A percentile compares a stretch with the other conserved stretches of the same genome.
phyloP scores from a whole-genome alignment of 2,797 vertebrate genomes.

The Nothura maculosa region DNA sequence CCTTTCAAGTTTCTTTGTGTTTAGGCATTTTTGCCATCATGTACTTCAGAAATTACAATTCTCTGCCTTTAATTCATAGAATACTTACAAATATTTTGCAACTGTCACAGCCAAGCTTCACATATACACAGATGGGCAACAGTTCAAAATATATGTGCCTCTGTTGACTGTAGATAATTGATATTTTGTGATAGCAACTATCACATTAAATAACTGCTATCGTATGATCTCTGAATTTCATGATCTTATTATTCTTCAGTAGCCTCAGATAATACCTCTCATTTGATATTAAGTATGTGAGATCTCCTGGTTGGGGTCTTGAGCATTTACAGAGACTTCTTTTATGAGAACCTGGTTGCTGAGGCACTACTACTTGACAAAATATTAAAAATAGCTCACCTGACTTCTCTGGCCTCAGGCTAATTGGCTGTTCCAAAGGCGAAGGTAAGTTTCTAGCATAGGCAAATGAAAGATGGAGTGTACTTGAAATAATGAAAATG shows the following conservation, averaged over 20 bases:
- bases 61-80: conserved; percentile 18
- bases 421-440: fast-evolving
- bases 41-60: conserved; percentile 45
- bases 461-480: not conserved
- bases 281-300: not conserved
- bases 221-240: not conserved
- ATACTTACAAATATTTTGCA: conserved; percentile 56
- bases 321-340: not conserved
- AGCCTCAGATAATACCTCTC: not conserved
- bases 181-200: not conserved
- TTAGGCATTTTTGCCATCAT: conserved; percentile 64
- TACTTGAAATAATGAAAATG: not conserved
- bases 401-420: not conserved
- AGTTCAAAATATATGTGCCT: not conserved
- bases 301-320: not conserved
- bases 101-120: conserved; percentile 13
- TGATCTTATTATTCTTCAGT: not conserved
- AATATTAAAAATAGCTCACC: not conserved
- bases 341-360: not conserved
- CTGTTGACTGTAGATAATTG: not conserved
- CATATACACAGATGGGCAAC: conserved; percentile 33
- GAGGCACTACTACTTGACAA: not conserved
- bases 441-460: not conserved
- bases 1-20: conserved; percentile 61
- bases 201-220: fast-evolving